A percentile compares a stretch with the other conserved stretches of the same genome.
Evolutionary conservation across 2,797 vertebrate species (phyloP).

Genomic region (Sphenopsis melanotis): DNA sequence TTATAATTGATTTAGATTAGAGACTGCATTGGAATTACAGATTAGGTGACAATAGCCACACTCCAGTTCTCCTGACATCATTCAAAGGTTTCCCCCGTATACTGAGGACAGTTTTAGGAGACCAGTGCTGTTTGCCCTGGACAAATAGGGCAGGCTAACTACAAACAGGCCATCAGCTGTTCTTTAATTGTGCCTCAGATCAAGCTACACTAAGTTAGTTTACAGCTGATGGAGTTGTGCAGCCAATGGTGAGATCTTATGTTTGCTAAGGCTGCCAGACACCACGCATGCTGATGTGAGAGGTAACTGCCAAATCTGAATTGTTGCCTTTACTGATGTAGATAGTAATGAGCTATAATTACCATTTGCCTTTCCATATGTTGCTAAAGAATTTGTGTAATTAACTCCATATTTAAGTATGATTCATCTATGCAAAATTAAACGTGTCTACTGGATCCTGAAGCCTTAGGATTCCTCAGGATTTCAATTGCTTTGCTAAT

Average conservation of each 20-base stretch:
- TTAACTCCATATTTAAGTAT: constrained; percentile 53
- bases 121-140: background rate
- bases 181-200: background rate
- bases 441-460: constrained; percentile 21
- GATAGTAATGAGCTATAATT: constrained; percentile 53
- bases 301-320: constrained; percentile 44
- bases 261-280: constrained; percentile 1
- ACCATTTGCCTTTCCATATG: constrained; percentile 50
- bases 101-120: background rate
- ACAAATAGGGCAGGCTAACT: background rate
- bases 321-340: constrained; percentile 41
- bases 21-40: background rate
- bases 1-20: background rate
- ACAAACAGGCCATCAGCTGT: background rate
- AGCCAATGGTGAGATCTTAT: background rate
- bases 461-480: background rate
- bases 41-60: background rate
- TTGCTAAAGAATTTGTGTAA: constrained; percentile 20
- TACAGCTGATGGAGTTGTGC: background rate
- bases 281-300: background rate
- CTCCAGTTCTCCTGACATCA: background rate
- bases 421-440: constrained; percentile 44
- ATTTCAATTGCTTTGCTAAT: constrained; percentile 37
- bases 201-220: background rate
- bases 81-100: background rate